Evolutionary conservation across 2,888 invertebrate species (phyloP).

Genomic region (Cheilosia urbana): DNA sequence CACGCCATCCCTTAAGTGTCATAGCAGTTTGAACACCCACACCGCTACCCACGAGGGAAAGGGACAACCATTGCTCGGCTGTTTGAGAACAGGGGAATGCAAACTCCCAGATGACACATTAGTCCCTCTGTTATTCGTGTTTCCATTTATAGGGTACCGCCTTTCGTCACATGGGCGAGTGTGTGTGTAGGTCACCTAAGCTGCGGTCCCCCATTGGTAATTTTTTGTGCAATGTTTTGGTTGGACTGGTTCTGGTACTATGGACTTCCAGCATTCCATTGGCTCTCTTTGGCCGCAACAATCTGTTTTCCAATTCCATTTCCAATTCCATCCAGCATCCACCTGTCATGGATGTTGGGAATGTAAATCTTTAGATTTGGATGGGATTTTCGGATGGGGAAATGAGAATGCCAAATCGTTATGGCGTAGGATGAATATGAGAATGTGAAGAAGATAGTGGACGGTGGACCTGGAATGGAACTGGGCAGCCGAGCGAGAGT

Average conservation of each 20-base stretch:
- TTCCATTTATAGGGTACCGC: constrained; percentile 23
- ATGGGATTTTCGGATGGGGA: too few relatives aligned
- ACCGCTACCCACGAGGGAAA: constrained; percentile 16
- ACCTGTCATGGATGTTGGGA: not conserved
- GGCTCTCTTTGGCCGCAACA: constrained; percentile 41
- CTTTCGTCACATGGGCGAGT: constrained; percentile 15
- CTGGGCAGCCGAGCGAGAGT: too few relatives aligned
- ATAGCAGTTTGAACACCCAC: constrained; percentile 39
- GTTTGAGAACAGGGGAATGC: constrained; percentile 46
- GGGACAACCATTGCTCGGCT: constrained; percentile 37
- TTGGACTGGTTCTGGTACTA: constrained; percentile 56
- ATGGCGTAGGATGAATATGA: too few relatives aligned
- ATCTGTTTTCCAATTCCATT: constrained; percentile 12
- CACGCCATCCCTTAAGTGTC: constrained; percentile 39
- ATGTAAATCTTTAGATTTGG: too few relatives aligned
- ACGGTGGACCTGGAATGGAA: too few relatives aligned
- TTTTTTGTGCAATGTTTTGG: constrained; percentile 60
- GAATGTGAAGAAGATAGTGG: too few relatives aligned
- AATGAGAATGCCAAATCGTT: too few relatives aligned
- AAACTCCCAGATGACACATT: constrained; percentile 61
- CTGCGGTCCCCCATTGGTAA: constrained; percentile 62
- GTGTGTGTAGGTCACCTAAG: constrained; percentile 35
- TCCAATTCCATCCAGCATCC: not conserved
- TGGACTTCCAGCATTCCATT: constrained; percentile 64
- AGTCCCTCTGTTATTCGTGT: constrained; percentile 34